Conservation (phyloP, 2,797 vertebrate species). For the Simalia tracyae region DNA sequence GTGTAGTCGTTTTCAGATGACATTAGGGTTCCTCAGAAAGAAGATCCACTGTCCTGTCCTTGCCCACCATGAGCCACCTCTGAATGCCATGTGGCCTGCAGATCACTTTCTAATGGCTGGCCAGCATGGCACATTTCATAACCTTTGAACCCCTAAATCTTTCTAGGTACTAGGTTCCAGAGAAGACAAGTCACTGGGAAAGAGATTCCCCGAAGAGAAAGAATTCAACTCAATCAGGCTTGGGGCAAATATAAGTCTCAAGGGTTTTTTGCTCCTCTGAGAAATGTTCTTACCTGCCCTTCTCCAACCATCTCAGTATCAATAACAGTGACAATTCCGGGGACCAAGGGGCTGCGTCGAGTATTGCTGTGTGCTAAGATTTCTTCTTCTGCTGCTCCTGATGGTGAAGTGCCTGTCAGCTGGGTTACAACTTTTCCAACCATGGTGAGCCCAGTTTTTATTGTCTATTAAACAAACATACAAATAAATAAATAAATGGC, state of each 20-base stretch:
- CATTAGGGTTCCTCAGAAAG: neutral
- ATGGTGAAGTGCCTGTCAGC: constrained; percentile 89
- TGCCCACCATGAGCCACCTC: too few relatives aligned
- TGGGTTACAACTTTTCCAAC: constrained; percentile 97
- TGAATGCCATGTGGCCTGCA: too few relatives aligned
- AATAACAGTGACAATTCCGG: constrained; percentile 94
- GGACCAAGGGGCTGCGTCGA: constrained; percentile 86
- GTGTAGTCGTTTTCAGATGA: too few relatives aligned
- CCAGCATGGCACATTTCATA: neutral
- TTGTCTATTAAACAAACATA: constrained; percentile 74
- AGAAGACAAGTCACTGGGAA: neutral
- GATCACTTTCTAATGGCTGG: neutral
- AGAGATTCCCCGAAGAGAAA: neutral
- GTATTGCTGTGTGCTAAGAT: constrained; percentile 82
- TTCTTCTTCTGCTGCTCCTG: constrained; percentile 88
- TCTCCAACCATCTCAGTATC: constrained; percentile 91
- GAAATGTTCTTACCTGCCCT: constrained; percentile 84
- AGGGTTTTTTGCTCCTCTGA: neutral
- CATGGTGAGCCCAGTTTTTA: constrained; percentile 96
- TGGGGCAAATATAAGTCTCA: fast-evolving
- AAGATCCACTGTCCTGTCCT: neutral
- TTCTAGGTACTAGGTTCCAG: neutral
- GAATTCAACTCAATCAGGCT: neutral
- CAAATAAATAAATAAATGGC: neutral
- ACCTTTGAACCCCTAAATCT: neutral